Conservation (phyloP, 1,140 invertebrate genomes). For the Ceratina calcarata region DNA sequence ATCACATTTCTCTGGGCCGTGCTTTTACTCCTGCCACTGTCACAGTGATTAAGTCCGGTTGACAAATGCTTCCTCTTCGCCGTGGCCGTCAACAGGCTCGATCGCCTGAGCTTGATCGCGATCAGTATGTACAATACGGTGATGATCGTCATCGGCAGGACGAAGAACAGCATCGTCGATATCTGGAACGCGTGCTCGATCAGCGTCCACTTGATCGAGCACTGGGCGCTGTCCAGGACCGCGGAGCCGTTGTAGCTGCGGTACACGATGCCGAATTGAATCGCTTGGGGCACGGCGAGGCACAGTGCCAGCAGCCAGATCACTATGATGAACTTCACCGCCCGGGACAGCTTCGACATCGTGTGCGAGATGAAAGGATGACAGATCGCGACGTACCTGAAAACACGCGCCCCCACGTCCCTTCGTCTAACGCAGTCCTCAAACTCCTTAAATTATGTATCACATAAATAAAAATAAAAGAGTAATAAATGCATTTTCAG, state of each 20-base stretch:
- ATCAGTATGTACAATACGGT: slow-evolving; percentile 92
- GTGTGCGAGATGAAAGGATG: slow-evolving; percentile 94
- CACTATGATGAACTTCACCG: slow-evolving; percentile 85
- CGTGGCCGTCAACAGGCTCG: slow-evolving; percentile 81
- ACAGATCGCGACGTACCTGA: slow-evolving; percentile 95
- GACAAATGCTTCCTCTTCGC: slow-evolving; percentile 72
- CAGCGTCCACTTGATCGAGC: slow-evolving; percentile 83
- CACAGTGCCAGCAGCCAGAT: slow-evolving; percentile 87
- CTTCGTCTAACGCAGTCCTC: not conserved
- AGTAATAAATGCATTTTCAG: too few species aligned
- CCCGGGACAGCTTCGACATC: slow-evolving; percentile 88
- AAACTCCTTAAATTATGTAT: not conserved
- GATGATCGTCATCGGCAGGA: slow-evolving; percentile 92
- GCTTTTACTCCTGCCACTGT: slow-evolving; percentile 66
- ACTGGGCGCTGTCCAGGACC: slow-evolving; percentile 78
- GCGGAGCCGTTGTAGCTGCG: slow-evolving; percentile 77
- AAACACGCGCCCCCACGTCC: not conserved
- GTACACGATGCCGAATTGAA: slow-evolving; percentile 87
- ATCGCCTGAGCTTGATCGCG: slow-evolving; percentile 86
- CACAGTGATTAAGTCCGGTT: slow-evolving; percentile 64
- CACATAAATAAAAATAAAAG: too few species aligned
- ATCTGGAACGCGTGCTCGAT: slow-evolving; percentile 89
- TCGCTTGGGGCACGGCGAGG: slow-evolving; percentile 90
- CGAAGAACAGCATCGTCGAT: slow-evolving; percentile 92
- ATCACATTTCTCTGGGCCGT: slow-evolving; percentile 83